phyloP scores from a whole-genome alignment of 2,888 invertebrate species.

The Julus scandinavius region DNA sequence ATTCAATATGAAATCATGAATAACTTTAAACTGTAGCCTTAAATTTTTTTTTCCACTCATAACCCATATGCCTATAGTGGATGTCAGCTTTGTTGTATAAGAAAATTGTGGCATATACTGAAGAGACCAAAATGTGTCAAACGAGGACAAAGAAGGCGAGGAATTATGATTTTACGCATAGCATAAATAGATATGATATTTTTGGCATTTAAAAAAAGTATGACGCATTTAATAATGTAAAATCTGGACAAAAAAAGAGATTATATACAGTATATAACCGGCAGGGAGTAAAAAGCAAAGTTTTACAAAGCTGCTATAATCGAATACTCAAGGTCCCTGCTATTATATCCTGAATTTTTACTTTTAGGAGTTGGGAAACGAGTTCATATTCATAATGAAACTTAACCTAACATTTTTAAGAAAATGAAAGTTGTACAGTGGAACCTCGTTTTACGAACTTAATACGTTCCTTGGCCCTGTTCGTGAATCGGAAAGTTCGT shows the following conservation, averaged over 20 bases:
- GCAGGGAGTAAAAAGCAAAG: too few species aligned
- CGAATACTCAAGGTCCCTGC: too few species aligned
- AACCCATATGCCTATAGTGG: not conserved
- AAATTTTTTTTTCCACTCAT: not conserved
- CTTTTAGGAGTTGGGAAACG: too few species aligned
- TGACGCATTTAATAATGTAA: constrained; percentile 7
- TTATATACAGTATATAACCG: too few species aligned
- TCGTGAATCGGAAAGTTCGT: too few species aligned
- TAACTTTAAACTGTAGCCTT: not conserved
- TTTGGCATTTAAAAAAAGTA: not conserved
- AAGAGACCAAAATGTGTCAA: constrained; percentile 28
- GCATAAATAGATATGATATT: not conserved
- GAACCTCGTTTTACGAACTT: too few species aligned
- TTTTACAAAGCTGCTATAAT: too few species aligned
- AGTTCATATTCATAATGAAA: too few species aligned
- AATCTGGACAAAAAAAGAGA: not conserved
- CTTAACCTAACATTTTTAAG: too few species aligned
- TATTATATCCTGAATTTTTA: too few species aligned
- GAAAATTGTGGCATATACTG: not conserved
- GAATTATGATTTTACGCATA: constrained; percentile 43
- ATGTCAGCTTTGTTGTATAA: not conserved
- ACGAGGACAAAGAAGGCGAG: not conserved
- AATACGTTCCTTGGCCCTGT: too few species aligned
- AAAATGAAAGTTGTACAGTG: too few species aligned
- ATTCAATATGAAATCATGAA: not conserved